A percentile compares a stretch with the other conserved stretches of the same genome.
phyloP scores from a whole-genome alignment of 2,113 vertebrate species.

The Ochotona princeps region DNA sequence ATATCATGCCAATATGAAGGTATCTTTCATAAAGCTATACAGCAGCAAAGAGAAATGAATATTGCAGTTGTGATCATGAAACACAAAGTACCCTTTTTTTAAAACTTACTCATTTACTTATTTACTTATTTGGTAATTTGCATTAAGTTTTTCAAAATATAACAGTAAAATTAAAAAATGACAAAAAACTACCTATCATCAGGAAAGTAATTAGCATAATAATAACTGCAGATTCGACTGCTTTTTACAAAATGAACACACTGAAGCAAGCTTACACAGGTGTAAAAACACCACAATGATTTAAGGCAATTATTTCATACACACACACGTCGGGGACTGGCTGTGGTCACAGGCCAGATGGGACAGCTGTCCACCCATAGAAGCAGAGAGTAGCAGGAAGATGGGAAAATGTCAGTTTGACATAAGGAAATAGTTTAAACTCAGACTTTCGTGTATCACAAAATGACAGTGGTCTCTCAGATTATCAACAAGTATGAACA shows the following conservation, averaged over 20 bases:
- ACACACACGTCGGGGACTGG: background rate
- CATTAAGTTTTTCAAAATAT: slow-evolving; percentile 56
- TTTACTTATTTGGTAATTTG: slow-evolving; percentile 35
- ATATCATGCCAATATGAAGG: no score
- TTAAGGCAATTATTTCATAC: background rate
- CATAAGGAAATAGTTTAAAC: slow-evolving; percentile 43
- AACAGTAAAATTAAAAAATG: slow-evolving; percentile 25
- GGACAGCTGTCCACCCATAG: background rate
- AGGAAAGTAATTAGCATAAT: slow-evolving; percentile 48
- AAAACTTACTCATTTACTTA: no score
- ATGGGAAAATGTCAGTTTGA: background rate
- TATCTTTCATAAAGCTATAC: no score
- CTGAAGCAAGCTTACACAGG: background rate
- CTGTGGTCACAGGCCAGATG: background rate
- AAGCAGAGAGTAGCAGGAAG: background rate
- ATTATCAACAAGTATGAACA: slow-evolving; percentile 30
- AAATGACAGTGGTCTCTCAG: background rate
- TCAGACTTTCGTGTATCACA: background rate
- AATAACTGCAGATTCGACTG: background rate
- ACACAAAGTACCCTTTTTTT: no score
- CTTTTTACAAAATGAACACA: slow-evolving; percentile 34
- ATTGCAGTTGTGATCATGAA: no score
- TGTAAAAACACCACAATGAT: slow-evolving; percentile 14
- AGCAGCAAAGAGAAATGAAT: no score
- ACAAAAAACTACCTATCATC: slow-evolving; percentile 32